These are phyloP conservation scores for Hirtodrosophila trivittata DNA, from an alignment of 2,888 invertebrate genomes.

Conservation along the genomic window DNA sequence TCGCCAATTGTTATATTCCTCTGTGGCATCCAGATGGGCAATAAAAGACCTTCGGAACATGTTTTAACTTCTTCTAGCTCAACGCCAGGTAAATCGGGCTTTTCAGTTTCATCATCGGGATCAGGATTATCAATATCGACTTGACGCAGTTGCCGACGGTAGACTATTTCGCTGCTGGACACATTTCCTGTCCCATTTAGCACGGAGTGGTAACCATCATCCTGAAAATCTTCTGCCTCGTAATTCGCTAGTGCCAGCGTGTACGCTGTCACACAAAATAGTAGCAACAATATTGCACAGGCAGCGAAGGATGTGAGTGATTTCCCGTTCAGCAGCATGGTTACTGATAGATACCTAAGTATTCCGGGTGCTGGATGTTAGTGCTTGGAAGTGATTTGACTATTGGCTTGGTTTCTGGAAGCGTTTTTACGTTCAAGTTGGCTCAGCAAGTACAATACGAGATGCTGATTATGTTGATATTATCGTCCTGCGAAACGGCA, in stretches of 20 bases:
- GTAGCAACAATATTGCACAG: conserved; percentile 63
- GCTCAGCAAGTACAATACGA: conserved; percentile 31
- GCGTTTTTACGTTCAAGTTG: conserved; percentile 63
- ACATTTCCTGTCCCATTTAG: conserved; percentile 20
- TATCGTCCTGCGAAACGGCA: conserved; percentile 45
- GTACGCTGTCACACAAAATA: conserved; percentile 76
- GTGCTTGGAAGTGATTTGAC: conserved; percentile 53
- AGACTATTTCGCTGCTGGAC: conserved; percentile 18
- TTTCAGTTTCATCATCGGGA: no score
- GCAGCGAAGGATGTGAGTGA: conserved; percentile 43
- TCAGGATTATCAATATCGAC: neutral
- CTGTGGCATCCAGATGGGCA: conserved; percentile 95
- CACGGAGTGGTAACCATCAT: conserved; percentile 6
- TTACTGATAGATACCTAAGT: conserved; percentile 2
- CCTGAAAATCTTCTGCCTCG: conserved; percentile 29
- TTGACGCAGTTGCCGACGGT: conserved; percentile 46
- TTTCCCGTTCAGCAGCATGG: conserved; percentile 53
- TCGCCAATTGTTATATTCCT: conserved; percentile 90
- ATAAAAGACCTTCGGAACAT: conserved; percentile 93
- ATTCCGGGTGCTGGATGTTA: conserved; percentile 10
- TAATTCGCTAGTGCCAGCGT: conserved; percentile 49
- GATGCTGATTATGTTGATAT: conserved; percentile 18
- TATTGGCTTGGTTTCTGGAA: conserved; percentile 43
- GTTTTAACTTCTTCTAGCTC: conserved; percentile 4
- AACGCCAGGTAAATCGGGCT: no score